A percentile compares a stretch with the other conserved stretches of the same genome.
Evolutionary conservation across 2,888 invertebrate genomes (phyloP).

Genomic region (Drosophila mimetica): DNA sequence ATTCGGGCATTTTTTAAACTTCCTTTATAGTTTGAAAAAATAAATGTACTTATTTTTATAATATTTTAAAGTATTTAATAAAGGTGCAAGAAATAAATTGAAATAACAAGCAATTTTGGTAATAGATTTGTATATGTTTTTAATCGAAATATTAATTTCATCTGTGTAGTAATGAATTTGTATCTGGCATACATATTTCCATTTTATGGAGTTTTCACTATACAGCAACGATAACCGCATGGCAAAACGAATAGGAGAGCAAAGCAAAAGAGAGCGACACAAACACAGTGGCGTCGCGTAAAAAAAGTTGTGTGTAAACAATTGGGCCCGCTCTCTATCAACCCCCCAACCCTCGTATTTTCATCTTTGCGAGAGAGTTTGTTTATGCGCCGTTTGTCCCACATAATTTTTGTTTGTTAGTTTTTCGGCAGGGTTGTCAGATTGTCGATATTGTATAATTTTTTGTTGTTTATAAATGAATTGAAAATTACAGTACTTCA

Average conservation of each 20-base stretch:
- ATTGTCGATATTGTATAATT: neutral
- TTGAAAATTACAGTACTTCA: too few species aligned
- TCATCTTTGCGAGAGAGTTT: constrained; percentile 24
- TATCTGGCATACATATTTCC: neutral
- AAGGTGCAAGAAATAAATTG: too few species aligned
- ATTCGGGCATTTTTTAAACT: too few species aligned
- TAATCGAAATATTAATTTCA: too few species aligned
- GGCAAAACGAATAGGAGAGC: constrained; percentile 20
- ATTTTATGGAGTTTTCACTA: constrained; percentile 2
- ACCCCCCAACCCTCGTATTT: constrained; percentile 14
- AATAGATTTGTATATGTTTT: too few species aligned
- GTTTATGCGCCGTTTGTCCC: constrained; percentile 65
- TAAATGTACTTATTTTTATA: neutral
- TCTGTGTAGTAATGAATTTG: too few species aligned
- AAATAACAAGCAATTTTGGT: too few species aligned
- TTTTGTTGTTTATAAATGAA: too few species aligned
- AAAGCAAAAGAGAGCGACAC: constrained; percentile 23
- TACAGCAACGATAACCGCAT: constrained; percentile 34
- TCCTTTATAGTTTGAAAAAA: too few species aligned
- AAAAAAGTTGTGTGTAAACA: constrained; percentile 61
- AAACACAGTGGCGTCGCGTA: constrained; percentile 64
- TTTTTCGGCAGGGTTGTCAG: constrained; percentile 55
- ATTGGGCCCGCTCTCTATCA: constrained; percentile 45
- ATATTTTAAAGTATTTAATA: too few species aligned
- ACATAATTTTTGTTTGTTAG: constrained; percentile 80